Conservation (phyloP, 2,113 vertebrate species). For the Saccopteryx bilineata region DNA sequence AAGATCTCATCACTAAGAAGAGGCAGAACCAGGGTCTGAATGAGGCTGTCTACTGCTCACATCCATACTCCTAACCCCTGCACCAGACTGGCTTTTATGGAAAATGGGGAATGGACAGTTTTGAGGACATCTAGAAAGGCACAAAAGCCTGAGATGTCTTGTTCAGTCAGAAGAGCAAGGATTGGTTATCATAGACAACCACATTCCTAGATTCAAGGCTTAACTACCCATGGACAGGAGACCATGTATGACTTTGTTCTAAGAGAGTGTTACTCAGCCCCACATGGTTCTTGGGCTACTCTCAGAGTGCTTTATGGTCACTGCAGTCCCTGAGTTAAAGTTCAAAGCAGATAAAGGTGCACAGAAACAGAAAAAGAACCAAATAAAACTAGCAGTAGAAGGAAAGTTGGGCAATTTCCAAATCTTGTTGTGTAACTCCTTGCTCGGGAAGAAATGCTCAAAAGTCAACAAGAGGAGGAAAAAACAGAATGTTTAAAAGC, state of each 20-base stretch:
- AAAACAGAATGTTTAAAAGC: constrained; percentile 72
- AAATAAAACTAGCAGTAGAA: constrained; percentile 58
- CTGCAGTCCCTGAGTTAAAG: constrained; percentile 1
- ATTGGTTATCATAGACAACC: not conserved
- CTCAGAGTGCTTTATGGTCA: not conserved
- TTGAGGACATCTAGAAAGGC: constrained; percentile 6
- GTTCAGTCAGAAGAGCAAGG: not conserved
- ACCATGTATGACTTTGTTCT: not conserved
- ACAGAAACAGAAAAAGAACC: constrained; percentile 41
- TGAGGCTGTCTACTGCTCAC: not conserved
- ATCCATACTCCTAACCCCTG: not conserved
- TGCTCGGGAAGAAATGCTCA: constrained; percentile 74
- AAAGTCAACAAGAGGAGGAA: constrained; percentile 74
- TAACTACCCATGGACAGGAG: not conserved
- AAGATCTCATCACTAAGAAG: not conserved
- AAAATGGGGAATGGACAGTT: not conserved
- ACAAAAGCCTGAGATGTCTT: not conserved
- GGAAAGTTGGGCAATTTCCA: constrained; percentile 45
- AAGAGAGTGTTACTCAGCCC: not conserved
- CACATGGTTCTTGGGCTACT: not conserved
- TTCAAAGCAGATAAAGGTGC: constrained; percentile 53
- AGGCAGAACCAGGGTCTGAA: not conserved
- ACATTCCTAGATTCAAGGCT: not conserved
- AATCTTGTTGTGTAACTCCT: constrained; percentile 68
- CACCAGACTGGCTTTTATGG: not conserved